Evolutionary conservation across 2,888 invertebrate species (phyloP), one percentile per base, ranked within the genome.

Genomic region (Pachydiplax longipennis): DNA sequence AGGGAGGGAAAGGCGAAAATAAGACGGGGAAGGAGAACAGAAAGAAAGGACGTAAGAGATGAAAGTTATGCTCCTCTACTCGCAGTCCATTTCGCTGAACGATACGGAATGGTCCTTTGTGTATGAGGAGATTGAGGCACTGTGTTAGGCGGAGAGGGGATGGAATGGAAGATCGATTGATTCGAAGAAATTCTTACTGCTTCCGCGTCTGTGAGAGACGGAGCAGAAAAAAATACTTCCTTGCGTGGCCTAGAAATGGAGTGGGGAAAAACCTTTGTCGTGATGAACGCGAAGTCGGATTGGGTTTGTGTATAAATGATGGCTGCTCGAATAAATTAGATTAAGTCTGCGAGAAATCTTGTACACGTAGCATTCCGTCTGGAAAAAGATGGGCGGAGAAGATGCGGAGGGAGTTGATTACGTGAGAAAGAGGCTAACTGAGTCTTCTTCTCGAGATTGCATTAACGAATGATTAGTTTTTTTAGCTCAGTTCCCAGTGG

Each of bases 281-380:
- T 87, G 87, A 87, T 87, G 83, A 83, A 83, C 83, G 40, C 61
- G 22, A 37, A 87, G 87, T 87, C n/a, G 61, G 40, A 87, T 87
- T 87, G 87, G 87, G 87, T 87, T 87, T 87, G 87, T 87, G 61
- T 87, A 87, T 87, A 87, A 87, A 65, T 87, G 87, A 87, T 87
- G 87, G 87, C 61, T 61, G 61, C 87, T 61, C 53, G 65, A 87
- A 87, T 87, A 87, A 87, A 87, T 87, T 87, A 87, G 87, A 87
- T 87, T 87, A 87, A 87, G 87, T 31, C 87, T 58, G 58, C 37
- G 87, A 87, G 87, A 65, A 87, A 87, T 87, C 83, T 83, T 83
- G 58, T 44, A 35, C 83, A 58, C 83, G 83, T 58, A 83, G 87
- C 87, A 87, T 87, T 87, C 61, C 87, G 87, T 87, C 87, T 87